Conservation (phyloP, 2,888 invertebrate species). For the Acronicta leporina region DNA sequence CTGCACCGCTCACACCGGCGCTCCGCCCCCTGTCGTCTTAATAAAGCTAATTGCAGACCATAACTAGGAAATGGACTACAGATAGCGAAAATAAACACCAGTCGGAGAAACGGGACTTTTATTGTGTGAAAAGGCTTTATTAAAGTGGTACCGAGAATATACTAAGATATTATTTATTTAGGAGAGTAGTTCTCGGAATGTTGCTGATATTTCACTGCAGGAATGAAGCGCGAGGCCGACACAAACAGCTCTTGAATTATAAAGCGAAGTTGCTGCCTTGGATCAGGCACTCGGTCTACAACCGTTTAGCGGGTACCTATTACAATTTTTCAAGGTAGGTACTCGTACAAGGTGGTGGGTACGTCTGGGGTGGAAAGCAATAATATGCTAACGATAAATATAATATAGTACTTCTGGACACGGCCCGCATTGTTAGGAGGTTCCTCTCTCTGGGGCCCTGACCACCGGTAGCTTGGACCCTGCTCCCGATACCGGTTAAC, state of each 20-base stretch:
- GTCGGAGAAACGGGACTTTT: conserved; percentile 6
- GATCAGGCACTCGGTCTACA: conserved; percentile 5
- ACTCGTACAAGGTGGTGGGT: too few relatives aligned
- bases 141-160: conserved; percentile 8
- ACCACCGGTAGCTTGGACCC: too few relatives aligned
- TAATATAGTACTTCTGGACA: too few relatives aligned
- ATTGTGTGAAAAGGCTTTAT: conserved; percentile 5
- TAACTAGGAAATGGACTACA: conserved; percentile 28
- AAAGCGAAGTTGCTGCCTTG: conserved; percentile 8
- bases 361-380: too few relatives aligned
- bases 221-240: conserved; percentile 2
- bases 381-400: too few relatives aligned
- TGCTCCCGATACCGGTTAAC: too few relatives aligned
- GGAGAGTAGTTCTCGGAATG: neutral
- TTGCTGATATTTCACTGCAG: conserved; percentile 1
- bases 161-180: conserved; percentile 8
- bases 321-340: too few relatives aligned
- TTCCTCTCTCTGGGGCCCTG: too few relatives aligned
- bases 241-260: conserved; percentile 18
- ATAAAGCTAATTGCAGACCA: conserved; percentile 45
- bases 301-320: conserved; percentile 1
- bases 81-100: conserved; percentile 29
- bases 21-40: conserved; percentile 18
- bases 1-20: neutral
- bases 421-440: too few relatives aligned